Evolutionary conservation across 2,797 vertebrate genomes (phyloP).

Genomic region (Gephyroberyx darwinii): DNA sequence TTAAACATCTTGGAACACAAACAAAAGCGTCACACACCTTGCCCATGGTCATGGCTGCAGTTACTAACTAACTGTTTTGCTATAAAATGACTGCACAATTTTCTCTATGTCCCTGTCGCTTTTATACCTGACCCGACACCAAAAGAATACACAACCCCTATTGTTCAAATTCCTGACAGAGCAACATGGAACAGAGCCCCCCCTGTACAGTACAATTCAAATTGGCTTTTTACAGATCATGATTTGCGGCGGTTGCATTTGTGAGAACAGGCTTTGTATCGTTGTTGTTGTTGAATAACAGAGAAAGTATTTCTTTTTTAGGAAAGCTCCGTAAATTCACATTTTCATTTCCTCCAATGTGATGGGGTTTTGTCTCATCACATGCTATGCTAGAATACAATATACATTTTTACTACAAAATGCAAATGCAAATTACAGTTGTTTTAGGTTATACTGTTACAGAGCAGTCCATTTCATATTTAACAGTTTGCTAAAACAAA

Average conservation of each 20-base stretch:
- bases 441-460: no score
- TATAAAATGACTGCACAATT: slow-evolving; percentile 59
- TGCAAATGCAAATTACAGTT: no score
- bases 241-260: slow-evolving; percentile 76
- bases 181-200: slow-evolving; percentile 74
- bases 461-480: no score
- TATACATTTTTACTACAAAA: no score
- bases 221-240: slow-evolving; percentile 65
- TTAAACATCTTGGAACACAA: background rate
- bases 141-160: slow-evolving; percentile 64
- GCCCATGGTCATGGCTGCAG: slow-evolving; percentile 76
- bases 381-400: no score
- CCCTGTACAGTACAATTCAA: slow-evolving; percentile 62
- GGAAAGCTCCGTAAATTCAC: slow-evolving; percentile 1
- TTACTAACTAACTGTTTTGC: slow-evolving; percentile 29
- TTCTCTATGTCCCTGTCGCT: slow-evolving; percentile 54
- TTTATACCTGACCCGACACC: slow-evolving; percentile 76
- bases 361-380: background rate
- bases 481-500: no score
- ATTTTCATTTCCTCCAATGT: background rate
- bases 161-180: slow-evolving; percentile 82
- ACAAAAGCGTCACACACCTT: slow-evolving; percentile 63
- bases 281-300: slow-evolving; percentile 58
- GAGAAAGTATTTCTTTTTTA: slow-evolving; percentile 1
- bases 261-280: slow-evolving; percentile 61